Evolutionary conservation across 64 coral and sea anemone species (phyloP), one percentile per base, ranked within the genome.

Genomic region (Dendrophyllia cribrosa): DNA sequence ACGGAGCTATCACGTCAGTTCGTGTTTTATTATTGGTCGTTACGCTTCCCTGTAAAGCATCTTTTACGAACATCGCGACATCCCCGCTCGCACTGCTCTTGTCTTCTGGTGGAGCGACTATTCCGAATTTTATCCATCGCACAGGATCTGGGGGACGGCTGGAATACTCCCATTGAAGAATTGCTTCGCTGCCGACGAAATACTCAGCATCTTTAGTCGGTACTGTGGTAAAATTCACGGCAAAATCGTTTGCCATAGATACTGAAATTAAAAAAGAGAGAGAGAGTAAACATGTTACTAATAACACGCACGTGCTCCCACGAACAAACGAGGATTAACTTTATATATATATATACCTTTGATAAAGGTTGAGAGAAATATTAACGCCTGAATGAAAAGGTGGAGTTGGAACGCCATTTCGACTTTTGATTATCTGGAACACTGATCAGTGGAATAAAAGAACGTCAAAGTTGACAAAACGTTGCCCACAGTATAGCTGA

Each of bases 141-240:
- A 52, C 47, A 5, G 45, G 6, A 9, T 84, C 17, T 7, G 77
- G 6, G 8, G 14, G 4, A 10, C 3, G 43, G 10, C 17, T 84
- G 43, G 62, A 48, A 68, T 51, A 84, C n/a, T 84, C 46, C 80
- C 80, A 84, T 22, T n/a, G 80, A 68, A 68, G 20, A 68, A 68
- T 68, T 48, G 62, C 80, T 4, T 84, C 61, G 3, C 17, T 84
- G 5, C 45, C 80, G 9, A 84, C 80, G 20, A 84, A 84, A 51
- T 67, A 68, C 19, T 84, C 80, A 11, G 62, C 17, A 51, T 84
- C 62, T 19, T 68, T 66, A 34, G 34, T 34, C 2, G 80, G 80
- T 22, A 17, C 64, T 84, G 44, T 15, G 62, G 80, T 84, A 47
- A 64, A 84, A 67, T 84, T 84, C n/a, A 84, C 80, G 51, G 62